These are phyloP conservation scores for Micrasema minimum DNA, from an alignment of 1,140 invertebrate genomes.

Conservation along the genomic window DNA sequence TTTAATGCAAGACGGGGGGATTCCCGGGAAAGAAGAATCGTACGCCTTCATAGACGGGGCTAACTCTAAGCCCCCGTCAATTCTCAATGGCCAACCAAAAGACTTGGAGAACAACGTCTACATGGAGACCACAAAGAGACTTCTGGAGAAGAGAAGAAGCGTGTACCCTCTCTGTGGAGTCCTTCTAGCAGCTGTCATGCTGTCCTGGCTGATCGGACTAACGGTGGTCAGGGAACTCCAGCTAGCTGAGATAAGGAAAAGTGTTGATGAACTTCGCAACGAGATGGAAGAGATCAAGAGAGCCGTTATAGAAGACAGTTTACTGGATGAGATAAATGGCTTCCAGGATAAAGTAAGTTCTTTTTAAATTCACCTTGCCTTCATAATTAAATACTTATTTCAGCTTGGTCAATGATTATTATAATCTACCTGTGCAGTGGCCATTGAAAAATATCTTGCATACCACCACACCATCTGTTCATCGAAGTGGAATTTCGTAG, in stretches of 20 bases:
- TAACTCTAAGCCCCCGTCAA: not conserved
- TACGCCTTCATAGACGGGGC: slow-evolving; percentile 30
- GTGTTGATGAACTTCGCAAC: slow-evolving; percentile 24
- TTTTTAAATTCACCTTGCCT: not conserved
- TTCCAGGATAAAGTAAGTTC: slow-evolving; percentile 41
- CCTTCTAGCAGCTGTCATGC: slow-evolving; percentile 2
- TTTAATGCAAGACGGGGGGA: slow-evolving; percentile 22
- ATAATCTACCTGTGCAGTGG: no score
- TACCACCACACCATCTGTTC: no score
- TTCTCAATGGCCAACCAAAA: not conserved
- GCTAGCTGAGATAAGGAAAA: slow-evolving; percentile 21
- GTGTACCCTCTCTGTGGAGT: slow-evolving; percentile 25
- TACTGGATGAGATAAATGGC: slow-evolving; percentile 35
- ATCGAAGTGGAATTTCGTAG: no score
- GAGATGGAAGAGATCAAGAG: slow-evolving; percentile 28
- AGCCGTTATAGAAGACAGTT: not conserved
- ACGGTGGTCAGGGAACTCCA: slow-evolving; percentile 42
- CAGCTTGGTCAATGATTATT: no score
- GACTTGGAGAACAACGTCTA: not conserved
- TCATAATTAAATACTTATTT: no score
- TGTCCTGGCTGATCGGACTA: slow-evolving; percentile 29
- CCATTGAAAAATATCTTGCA: no score
- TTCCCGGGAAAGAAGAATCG: slow-evolving; percentile 31
- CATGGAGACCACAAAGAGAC: slow-evolving; percentile 20
- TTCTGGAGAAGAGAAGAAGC: slow-evolving; percentile 34